These are phyloP conservation scores for Drosophila seguyi DNA, from an alignment of 1,140 invertebrate genomes.

Conservation along the genomic window DNA sequence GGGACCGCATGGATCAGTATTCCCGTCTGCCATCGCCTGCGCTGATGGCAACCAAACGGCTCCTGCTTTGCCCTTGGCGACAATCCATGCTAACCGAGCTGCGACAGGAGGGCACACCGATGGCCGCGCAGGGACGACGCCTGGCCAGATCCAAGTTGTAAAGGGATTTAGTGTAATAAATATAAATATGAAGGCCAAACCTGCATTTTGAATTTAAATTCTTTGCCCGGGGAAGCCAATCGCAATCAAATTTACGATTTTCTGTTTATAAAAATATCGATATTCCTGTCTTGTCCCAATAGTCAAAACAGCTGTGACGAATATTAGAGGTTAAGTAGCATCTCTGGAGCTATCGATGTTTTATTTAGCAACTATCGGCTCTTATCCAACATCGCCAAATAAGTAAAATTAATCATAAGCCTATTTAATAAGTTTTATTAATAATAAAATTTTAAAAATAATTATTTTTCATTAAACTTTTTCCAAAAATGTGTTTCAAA, in stretches of 20 bases:
- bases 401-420: too few relatives aligned
- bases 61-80: conserved; percentile 78
- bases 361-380: too few relatives aligned
- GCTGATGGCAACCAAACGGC: conserved; percentile 86
- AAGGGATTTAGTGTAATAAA: neutral
- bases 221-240: neutral
- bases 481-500: too few relatives aligned
- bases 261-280: neutral
- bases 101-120: conserved; percentile 42
- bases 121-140: conserved; percentile 38
- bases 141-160: conserved; percentile 12
- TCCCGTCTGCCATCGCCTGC: conserved; percentile 86
- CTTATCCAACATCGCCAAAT: too few relatives aligned
- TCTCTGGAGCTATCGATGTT: too few relatives aligned
- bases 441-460: too few relatives aligned
- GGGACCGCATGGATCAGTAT: conserved; percentile 86
- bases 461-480: too few relatives aligned
- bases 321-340: too few relatives aligned
- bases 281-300: neutral
- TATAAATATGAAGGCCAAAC: neutral
- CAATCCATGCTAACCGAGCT: conserved; percentile 46
- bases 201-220: neutral
- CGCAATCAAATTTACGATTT: neutral
- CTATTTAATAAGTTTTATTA: too few relatives aligned
- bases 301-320: too few relatives aligned